Base-by-base conservation (phyloP, 2,113 vertebrate species). In the Turdus rufiventris region DNA sequence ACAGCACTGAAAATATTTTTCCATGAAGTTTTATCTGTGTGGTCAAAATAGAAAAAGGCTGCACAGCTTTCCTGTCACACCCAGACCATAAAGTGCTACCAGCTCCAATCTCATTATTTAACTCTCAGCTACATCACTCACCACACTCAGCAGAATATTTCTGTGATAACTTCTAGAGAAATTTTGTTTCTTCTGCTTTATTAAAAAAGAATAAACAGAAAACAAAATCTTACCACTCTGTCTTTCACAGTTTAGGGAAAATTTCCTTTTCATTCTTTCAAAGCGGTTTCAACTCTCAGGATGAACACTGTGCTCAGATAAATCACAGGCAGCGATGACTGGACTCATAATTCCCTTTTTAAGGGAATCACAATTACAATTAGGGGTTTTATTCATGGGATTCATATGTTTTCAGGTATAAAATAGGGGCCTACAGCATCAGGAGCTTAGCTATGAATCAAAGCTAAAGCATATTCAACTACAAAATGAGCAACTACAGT, bases 161-260 rank as follows among this genome's bases (percentile, higher is more conserved):
- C 19, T 3, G 0, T 14, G 3, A 42, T 1, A 38, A 11, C 18
- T 50, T 72, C 53, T 12, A 20, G 16, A 56, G 23, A 68, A 63
- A 34, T 26, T 45, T 34, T 6, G 28, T 48, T 51, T 66, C 33
- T 10, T 40, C 8, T 18, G 10, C 15, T 89, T 70, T 43, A 53
- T 48, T 16, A 14, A 75, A 48, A 33, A 29, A 63, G 1, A 61
- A 65, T 5, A 25, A 8, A 67, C 2, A 20, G 3, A 5, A 3
- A 34, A n/a, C 25, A 67, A 68, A 42, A 23, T 9, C 14, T 80
- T 42, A 51, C 5, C 34, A 8, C 18, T 91, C 50, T 34, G 18
- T 20, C 33, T 80, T 58, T 42, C 26, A 8, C 2, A 23, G 33
- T 36, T 62, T 20, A 56, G 5, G 9, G 9, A 26, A 81, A 87